A percentile compares a stretch with the other conserved stretches of the same genome.
These are phyloP conservation scores for Xestoiulus laeticollis DNA, from an alignment of 2,888 invertebrate genomes.

Conservation along the genomic window DNA sequence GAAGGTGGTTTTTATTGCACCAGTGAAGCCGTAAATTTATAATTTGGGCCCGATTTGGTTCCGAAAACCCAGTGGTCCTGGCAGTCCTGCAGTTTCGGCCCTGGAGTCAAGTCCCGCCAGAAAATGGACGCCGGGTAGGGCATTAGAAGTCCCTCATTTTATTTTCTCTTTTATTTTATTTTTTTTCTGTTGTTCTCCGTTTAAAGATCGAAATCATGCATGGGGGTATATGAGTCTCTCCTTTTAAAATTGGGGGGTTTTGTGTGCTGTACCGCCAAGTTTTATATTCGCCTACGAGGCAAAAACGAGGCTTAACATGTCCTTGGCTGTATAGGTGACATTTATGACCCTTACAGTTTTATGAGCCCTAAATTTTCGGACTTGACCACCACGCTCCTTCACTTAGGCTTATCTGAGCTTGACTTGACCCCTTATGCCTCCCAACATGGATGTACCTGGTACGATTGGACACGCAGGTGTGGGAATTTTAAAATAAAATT, in stretches of 20 bases:
- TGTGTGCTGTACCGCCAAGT: neutral
- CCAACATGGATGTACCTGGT: neutral
- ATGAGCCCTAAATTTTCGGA: conserved; percentile 38
- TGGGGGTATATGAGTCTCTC: neutral
- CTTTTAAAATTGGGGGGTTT: neutral
- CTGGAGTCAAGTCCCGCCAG: conserved; percentile 5
- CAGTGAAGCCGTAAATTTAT: neutral
- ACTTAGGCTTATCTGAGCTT: conserved; percentile 30
- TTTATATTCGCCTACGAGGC: conserved; percentile 6
- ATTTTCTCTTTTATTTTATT: neutral
- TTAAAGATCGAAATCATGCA: conserved; percentile 4
- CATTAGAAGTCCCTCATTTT: neutral
- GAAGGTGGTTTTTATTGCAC: neutral
- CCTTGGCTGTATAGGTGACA: neutral
- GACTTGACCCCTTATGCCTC: neutral
- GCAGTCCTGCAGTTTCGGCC: conserved; percentile 26
- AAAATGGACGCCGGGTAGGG: neutral
- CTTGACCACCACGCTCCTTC: conserved; percentile 3
- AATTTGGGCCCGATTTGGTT: too few species aligned
- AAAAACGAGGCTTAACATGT: neutral
- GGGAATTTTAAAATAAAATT: neutral
- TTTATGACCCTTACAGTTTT: conserved; percentile 42
- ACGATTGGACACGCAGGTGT: conserved; percentile 17
- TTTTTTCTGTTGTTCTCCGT: neutral
- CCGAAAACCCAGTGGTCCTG: too few species aligned